These are phyloP conservation scores for Cinclus mexicanus DNA, from an alignment of 2,113 vertebrate genomes.

Conservation along the genomic window DNA sequence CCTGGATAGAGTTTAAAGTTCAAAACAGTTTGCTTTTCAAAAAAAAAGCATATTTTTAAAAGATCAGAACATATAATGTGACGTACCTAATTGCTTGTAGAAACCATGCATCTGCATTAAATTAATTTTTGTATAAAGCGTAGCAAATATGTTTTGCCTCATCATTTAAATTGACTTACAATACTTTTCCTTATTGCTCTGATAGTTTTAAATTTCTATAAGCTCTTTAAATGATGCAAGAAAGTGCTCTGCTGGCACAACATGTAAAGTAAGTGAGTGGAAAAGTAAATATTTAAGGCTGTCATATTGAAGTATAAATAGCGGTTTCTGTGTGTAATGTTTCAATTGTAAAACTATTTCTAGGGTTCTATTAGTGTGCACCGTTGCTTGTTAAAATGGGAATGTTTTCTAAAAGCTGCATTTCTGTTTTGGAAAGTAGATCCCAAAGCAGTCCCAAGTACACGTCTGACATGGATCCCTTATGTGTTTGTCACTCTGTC, in stretches of 20 bases:
- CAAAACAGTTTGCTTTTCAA: not conserved
- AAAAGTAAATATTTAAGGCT: constrained; percentile 60
- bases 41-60: not conserved
- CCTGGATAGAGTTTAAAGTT: not conserved
- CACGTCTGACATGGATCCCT: not conserved
- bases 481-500: not conserved
- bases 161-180: not conserved
- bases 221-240: constrained; percentile 16
- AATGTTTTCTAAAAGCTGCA: not conserved
- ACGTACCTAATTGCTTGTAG: not conserved
- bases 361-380: not conserved
- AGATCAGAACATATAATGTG: not conserved
- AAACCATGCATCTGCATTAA: not conserved
- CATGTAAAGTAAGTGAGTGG: constrained; percentile 22
- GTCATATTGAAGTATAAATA: constrained; percentile 54
- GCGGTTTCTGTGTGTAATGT: not conserved
- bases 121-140: not conserved
- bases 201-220: not conserved
- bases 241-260: constrained; percentile 3
- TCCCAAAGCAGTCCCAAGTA: not conserved
- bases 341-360: constrained; percentile 37
- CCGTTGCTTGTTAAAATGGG: not conserved
- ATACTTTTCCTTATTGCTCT: not conserved
- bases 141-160: not conserved
- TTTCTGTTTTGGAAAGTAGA: not conserved